Conservation (phyloP, 37 sponge, comb jelly and placozoan species). For the Oopsacas minuta region DNA sequence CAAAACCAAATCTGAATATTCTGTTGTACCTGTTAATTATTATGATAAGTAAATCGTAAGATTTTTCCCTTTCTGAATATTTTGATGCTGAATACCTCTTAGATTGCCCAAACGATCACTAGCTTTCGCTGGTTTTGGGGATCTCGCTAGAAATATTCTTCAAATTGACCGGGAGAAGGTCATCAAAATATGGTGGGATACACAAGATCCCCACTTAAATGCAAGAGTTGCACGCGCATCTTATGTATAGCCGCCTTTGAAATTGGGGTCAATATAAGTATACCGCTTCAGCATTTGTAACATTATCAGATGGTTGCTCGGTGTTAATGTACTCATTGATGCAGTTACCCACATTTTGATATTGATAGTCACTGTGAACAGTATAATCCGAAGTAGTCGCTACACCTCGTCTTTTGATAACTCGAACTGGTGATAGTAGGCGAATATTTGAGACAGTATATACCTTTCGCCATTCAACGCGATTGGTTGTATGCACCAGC, state of each 20-base stretch:
- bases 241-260: slow-evolving; percentile 16
- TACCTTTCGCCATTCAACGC: slow-evolving; percentile 7
- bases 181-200: neutral
- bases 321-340: slow-evolving; percentile 15
- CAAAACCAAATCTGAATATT: too few species aligned
- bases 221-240: neutral
- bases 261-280: neutral
- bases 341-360: slow-evolving; percentile 18
- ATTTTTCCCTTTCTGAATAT: too few species aligned
- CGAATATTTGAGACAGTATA: slow-evolving; percentile 16
- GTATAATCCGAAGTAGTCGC: neutral
- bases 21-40: too few species aligned
- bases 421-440: slow-evolving; percentile 13
- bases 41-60: too few species aligned
- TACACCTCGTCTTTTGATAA: neutral
- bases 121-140: neutral
- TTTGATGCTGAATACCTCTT: too few species aligned
- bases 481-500: slow-evolving; percentile 14
- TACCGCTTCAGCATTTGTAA: slow-evolving; percentile 5
- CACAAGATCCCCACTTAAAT: slow-evolving; percentile 19
- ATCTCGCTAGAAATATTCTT: neutral
- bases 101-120: too few species aligned
- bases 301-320: slow-evolving; percentile 5
- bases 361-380: neutral
- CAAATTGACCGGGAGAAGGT: neutral